Evolutionary conservation across 2,113 vertebrate species (phyloP).

Genomic region (Hippocampus comes): DNA sequence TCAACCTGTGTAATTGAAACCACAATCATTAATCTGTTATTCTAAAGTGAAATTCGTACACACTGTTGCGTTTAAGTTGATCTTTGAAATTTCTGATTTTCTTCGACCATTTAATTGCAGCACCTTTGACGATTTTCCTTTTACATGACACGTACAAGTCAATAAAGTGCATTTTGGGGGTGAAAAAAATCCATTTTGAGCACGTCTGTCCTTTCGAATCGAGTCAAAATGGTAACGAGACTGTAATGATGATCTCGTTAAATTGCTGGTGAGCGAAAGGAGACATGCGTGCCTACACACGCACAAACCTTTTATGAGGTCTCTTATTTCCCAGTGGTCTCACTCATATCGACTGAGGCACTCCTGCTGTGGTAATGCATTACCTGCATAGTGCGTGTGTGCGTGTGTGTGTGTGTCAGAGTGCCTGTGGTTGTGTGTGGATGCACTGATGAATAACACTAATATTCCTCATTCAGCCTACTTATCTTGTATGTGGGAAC

Average conservation of each 20-base stretch:
- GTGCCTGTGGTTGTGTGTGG: neutral
- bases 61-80: too few relatives aligned
- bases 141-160: neutral
- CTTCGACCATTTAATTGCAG: too few relatives aligned
- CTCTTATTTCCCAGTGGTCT: slow-evolving; percentile 49
- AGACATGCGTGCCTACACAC: neutral
- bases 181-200: too few relatives aligned
- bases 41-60: too few relatives aligned
- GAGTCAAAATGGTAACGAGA: slow-evolving; percentile 34
- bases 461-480: neutral
- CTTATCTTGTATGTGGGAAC: neutral
- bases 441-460: slow-evolving; percentile 9
- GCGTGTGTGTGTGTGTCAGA: slow-evolving; percentile 8
- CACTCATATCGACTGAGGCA: slow-evolving; percentile 26
- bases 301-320: slow-evolving; percentile 39
- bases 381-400: slow-evolving; percentile 9
- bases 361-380: neutral
- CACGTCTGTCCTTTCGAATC: neutral
- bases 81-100: too few relatives aligned
- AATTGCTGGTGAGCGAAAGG: slow-evolving; percentile 42
- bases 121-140: neutral
- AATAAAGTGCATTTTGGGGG: neutral
- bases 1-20: too few relatives aligned
- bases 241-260: slow-evolving; percentile 45
- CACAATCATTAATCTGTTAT: too few relatives aligned